Conservation (phyloP, 2,113 vertebrate species). For the Prunella fulvescens region DNA sequence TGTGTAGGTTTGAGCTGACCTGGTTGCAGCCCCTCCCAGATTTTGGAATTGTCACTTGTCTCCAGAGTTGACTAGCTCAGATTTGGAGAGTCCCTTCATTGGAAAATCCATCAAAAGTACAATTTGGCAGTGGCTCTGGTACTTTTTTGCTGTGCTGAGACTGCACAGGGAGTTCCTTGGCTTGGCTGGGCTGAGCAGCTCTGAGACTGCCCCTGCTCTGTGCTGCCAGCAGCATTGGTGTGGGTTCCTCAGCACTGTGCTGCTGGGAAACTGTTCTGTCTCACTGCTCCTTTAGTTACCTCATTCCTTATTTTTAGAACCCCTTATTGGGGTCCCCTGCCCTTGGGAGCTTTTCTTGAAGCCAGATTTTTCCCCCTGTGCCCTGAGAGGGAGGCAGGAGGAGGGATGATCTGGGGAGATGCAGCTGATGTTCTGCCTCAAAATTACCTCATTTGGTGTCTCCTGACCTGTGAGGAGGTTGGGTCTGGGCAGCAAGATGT, state of each 20-base stretch:
- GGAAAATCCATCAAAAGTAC: not conserved
- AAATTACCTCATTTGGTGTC: accelerated
- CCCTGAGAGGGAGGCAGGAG: accelerated
- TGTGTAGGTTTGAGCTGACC: not conserved
- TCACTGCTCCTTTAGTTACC: not conserved
- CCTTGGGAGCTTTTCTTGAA: not conserved
- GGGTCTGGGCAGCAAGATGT: not conserved
- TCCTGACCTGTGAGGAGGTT: not conserved
- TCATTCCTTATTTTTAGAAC: not conserved
- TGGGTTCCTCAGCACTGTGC: not conserved
- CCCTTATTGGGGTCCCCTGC: not conserved
- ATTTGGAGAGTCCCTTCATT: not conserved
- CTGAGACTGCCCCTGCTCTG: not conserved
- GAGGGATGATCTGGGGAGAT: not conserved
- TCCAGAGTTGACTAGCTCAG: not conserved
- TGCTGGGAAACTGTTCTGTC: not conserved
- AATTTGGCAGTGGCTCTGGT: not conserved
- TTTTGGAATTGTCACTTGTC: not conserved
- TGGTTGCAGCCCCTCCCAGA: not conserved
- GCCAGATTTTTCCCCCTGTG: not conserved
- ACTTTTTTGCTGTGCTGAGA: not conserved
- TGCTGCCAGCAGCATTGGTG: not conserved
- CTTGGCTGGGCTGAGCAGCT: not conserved
- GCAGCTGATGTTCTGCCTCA: not conserved
- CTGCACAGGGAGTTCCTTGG: not conserved